Conservation (phyloP, 2,113 vertebrate species). For the Castor canadensis region DNA sequence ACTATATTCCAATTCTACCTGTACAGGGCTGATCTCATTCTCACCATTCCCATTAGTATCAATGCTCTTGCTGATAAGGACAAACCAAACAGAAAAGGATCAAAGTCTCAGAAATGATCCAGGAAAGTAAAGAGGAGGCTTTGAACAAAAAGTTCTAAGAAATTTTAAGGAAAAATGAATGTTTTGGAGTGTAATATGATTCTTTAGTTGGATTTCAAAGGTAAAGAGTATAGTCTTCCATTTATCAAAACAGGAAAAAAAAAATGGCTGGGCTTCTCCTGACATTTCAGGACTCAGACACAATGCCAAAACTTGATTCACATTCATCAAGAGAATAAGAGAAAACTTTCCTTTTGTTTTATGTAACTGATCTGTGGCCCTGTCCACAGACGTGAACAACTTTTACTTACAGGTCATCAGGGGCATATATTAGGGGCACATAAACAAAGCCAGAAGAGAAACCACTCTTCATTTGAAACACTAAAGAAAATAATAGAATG, state of each 20-base stretch:
- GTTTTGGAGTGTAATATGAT: conserved; percentile 10
- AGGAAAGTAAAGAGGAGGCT: conserved; percentile 33
- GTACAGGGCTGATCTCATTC: not conserved
- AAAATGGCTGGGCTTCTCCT: conserved; percentile 11
- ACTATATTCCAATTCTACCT: not conserved
- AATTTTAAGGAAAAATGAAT: not conserved
- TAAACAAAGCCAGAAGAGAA: not conserved
- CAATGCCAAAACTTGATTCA: not conserved
- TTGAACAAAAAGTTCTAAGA: not conserved
- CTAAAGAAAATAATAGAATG: not conserved
- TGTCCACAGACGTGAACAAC: not conserved
- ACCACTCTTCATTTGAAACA: not conserved
- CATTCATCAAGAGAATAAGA: conserved; percentile 34
- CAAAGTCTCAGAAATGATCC: not conserved
- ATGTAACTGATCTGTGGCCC: not conserved
- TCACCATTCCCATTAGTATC: not conserved
- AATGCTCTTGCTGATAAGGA: not conserved
- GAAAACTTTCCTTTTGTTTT: conserved; percentile 21
- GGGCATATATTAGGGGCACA: not conserved
- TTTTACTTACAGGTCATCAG: not conserved
- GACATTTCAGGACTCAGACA: not conserved
- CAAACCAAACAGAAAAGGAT: conserved; percentile 60
- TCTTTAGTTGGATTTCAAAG: conserved; percentile 46
- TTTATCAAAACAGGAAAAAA: conserved; percentile 42
- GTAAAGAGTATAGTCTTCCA: conserved; percentile 56